Evolutionary conservation across 2,797 vertebrate species (phyloP).

Genomic region (Semaprochilodus insignis): DNA sequence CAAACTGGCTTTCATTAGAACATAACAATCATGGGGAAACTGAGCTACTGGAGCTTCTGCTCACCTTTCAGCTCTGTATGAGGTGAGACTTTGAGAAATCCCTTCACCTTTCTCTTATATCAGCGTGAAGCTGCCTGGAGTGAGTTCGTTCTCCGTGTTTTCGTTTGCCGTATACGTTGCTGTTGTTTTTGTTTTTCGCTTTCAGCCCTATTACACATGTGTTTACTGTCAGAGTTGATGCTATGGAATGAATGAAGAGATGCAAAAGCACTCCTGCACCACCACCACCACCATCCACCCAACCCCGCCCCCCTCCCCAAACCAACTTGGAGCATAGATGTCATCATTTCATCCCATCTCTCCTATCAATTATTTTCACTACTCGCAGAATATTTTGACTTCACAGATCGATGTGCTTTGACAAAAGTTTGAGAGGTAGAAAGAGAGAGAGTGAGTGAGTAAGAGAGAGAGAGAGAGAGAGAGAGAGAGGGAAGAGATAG

Average conservation of each 20-base stretch:
- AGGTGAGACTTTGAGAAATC: too few species aligned
- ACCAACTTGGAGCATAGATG: slow-evolving; percentile 4
- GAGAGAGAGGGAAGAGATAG: slow-evolving; percentile 33
- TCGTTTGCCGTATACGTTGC: not conserved
- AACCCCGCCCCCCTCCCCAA: too few species aligned
- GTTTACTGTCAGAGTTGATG: slow-evolving; percentile 35
- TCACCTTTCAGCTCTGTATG: too few species aligned
- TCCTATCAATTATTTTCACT: slow-evolving; percentile 47
- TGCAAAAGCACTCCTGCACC: not conserved
- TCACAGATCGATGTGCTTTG: slow-evolving; percentile 49
- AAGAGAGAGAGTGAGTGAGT: slow-evolving; percentile 12
- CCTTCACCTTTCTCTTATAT: too few species aligned
- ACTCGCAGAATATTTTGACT: slow-evolving; percentile 37
- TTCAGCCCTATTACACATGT: slow-evolving; percentile 34
- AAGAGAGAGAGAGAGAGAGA: slow-evolving; percentile 11
- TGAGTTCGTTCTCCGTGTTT: too few species aligned
- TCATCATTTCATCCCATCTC: slow-evolving; percentile 41
- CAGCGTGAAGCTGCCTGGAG: too few species aligned
- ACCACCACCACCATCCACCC: not conserved
- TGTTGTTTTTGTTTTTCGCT: slow-evolving; percentile 6
- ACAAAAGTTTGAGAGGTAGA: slow-evolving; percentile 51
- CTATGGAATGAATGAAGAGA: not conserved
- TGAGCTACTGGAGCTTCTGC: too few species aligned
- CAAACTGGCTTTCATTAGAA: too few species aligned
- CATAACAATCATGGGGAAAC: too few species aligned